A percentile compares a stretch with the other conserved stretches of the same genome.
Conservation (phyloP, 2,888 invertebrate species). For the Adineta ricciae region DNA sequence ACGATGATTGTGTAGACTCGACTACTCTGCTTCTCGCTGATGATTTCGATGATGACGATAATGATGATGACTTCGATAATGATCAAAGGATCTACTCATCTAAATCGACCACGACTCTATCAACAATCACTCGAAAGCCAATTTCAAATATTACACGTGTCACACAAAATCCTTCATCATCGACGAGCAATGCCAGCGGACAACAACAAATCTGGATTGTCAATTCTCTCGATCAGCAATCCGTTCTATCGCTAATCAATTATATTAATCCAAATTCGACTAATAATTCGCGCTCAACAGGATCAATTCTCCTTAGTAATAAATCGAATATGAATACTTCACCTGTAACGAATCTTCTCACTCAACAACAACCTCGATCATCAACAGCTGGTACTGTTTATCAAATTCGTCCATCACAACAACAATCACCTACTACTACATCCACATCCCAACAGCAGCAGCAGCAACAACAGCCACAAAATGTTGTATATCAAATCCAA, state of each 20-base stretch:
- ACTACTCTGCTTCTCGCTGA: not conserved
- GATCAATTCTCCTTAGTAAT: not conserved
- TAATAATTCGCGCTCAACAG: constrained; percentile 6
- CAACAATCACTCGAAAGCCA: constrained; percentile 1
- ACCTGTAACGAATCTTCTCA: not conserved
- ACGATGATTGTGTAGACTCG: constrained; percentile 2
- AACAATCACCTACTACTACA: not conserved
- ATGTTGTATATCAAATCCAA: not conserved
- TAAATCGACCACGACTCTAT: not conserved
- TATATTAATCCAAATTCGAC: not conserved
- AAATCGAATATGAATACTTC: not conserved
- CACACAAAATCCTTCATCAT: not conserved
- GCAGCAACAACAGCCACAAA: not conserved
- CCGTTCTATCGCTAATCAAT: constrained; percentile 4
- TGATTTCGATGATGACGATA: not conserved
- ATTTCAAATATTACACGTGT: not conserved
- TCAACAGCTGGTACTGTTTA: not conserved
- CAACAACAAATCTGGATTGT: constrained; percentile 12
- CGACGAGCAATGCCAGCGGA: not conserved
- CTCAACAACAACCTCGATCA: not conserved
- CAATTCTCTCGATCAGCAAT: constrained; percentile 10
- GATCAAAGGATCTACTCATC: not conserved
- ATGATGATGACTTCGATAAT: not conserved
- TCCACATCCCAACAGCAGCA: not conserved
- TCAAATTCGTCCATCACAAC: not conserved